Conservation (phyloP, 2,113 vertebrate genomes). For the Cephalopholis sonnerati region DNA sequence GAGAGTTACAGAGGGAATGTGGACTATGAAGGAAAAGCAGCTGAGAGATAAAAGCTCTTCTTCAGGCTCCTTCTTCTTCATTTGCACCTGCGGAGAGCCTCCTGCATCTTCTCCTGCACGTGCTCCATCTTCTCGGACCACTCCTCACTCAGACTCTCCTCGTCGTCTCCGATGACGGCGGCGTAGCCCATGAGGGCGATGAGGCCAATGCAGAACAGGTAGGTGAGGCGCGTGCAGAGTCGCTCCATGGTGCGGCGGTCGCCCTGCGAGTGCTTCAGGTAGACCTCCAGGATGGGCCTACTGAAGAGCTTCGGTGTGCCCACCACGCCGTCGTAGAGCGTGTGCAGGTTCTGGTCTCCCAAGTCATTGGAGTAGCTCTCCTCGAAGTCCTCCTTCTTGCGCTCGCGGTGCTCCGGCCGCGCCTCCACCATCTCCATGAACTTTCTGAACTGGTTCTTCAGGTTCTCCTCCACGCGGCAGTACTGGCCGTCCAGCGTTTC, state of each 20-base stretch:
- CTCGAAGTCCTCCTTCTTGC: constrained; percentile 79
- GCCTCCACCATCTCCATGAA: constrained; percentile 86
- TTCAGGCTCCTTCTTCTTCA: constrained; percentile 61
- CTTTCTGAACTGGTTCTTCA: constrained; percentile 85
- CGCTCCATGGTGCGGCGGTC: constrained; percentile 81
- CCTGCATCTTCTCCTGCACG: constrained; percentile 84
- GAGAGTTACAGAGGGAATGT: constrained; percentile 28
- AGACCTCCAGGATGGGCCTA: constrained; percentile 84
- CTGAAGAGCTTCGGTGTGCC: constrained; percentile 86
- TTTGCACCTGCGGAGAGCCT: constrained; percentile 80
- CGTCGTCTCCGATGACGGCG: constrained; percentile 83
- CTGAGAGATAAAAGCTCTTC: not conserved
- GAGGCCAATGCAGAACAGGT: constrained; percentile 88
- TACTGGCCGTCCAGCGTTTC: constrained; percentile 85
- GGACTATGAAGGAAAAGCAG: constrained; percentile 22
- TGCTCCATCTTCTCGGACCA: constrained; percentile 85
- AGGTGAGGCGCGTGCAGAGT: constrained; percentile 85
- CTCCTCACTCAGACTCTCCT: constrained; percentile 81
- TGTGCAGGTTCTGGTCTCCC: constrained; percentile 87
- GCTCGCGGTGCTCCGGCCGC: constrained; percentile 54
- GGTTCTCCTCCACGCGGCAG: constrained; percentile 82
- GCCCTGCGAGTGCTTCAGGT: constrained; percentile 80
- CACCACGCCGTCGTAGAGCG: constrained; percentile 86
- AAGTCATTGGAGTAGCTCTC: constrained; percentile 78
- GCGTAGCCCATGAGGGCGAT: constrained; percentile 86